A percentile compares a stretch with the other conserved stretches of the same genome.
phyloP scores from a whole-genome alignment of 2,113 vertebrate genomes.

The Pteronura brasiliensis region DNA sequence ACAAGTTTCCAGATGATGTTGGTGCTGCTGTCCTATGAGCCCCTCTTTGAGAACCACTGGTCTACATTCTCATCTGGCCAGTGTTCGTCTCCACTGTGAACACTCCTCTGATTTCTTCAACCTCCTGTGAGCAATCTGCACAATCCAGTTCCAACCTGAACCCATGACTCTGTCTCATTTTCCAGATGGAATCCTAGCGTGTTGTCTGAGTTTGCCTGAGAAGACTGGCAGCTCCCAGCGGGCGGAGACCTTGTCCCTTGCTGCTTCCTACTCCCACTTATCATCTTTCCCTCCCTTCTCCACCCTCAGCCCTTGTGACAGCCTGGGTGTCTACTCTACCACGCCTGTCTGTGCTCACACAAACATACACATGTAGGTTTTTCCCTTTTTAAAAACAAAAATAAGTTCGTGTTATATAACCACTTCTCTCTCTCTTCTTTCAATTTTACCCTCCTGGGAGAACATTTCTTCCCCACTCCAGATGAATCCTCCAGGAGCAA shows the following conservation, averaged over 20 bases:
- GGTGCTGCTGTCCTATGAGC: too few species aligned
- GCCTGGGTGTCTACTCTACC: background rate
- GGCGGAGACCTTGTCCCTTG: background rate
- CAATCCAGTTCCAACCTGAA: rapidly evolving
- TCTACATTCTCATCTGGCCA: rapidly evolving
- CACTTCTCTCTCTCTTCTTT: background rate
- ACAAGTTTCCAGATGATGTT: background rate
- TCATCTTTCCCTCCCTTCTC: background rate
- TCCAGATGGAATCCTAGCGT: background rate
- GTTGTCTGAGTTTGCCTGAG: background rate
- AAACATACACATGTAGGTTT: background rate
- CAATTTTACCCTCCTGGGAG: background rate
- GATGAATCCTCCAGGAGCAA: background rate
- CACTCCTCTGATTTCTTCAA: background rate
- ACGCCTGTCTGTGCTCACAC: background rate
- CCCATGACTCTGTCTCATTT: background rate
- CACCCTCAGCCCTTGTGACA: too few species aligned
- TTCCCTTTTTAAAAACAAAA: background rate
- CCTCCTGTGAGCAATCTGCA: background rate
- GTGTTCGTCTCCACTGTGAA: background rate
- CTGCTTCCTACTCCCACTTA: too few species aligned
- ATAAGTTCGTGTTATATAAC: background rate
- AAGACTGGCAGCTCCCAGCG: background rate
- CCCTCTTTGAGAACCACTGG: background rate
- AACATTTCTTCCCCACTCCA: background rate